These are phyloP conservation scores for Trachemys scripta DNA, from an alignment of 2,113 vertebrate species.

Conservation along the genomic window DNA sequence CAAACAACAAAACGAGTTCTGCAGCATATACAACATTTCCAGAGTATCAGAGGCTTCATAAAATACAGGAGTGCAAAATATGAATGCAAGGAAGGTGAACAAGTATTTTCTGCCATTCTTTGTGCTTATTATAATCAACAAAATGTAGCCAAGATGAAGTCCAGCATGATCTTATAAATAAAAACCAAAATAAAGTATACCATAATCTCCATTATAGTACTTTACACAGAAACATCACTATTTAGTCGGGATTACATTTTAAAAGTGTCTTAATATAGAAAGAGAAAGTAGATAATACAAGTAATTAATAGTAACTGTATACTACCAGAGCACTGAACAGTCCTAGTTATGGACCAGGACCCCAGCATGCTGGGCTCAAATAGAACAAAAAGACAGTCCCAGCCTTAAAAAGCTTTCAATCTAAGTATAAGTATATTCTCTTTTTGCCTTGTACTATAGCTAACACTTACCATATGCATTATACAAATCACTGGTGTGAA, in stretches of 20 bases:
- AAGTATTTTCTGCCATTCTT: neutral
- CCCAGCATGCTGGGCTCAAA: neutral
- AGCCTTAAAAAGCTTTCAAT: neutral
- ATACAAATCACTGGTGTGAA: neutral
- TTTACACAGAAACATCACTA: neutral
- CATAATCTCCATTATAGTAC: neutral
- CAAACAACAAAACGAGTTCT: neutral
- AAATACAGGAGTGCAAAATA: neutral
- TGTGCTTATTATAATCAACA: neutral
- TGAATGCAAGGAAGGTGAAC: neutral
- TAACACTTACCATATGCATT: neutral
- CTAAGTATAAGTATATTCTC: neutral
- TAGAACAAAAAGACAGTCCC: neutral
- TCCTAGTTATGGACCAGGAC: neutral
- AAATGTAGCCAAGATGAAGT: neutral
- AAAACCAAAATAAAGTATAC: neutral
- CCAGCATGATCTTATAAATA: neutral
- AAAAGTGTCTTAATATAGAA: neutral
- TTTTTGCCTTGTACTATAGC: neutral
- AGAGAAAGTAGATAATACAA: neutral
- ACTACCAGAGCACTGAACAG: neutral
- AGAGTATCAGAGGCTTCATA: neutral
- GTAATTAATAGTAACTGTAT: no score
- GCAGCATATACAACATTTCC: neutral
- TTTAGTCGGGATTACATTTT: neutral